phyloP scores from a whole-genome alignment of 2,113 vertebrate genomes.

The Mugil cephalus region DNA sequence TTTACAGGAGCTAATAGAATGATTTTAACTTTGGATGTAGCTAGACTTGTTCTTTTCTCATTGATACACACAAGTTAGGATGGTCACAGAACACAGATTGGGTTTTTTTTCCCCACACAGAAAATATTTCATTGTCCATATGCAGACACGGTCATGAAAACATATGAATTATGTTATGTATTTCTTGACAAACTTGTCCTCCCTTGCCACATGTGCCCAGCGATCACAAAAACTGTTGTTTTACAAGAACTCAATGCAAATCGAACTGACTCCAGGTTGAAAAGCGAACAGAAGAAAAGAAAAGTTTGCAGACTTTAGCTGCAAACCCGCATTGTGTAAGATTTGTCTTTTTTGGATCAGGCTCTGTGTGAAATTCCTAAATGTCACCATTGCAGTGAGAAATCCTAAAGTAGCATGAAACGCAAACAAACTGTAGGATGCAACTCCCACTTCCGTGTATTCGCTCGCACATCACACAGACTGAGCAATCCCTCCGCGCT shows the following conservation, averaged over 20 bases:
- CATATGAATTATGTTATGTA: no score
- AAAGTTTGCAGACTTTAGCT: constrained; percentile 15
- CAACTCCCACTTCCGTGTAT: constrained; percentile 48
- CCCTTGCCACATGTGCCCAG: no score
- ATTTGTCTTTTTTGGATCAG: constrained; percentile 16
- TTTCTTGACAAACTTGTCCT: no score
- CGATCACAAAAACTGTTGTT: background rate
- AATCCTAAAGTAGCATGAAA: constrained; percentile 54
- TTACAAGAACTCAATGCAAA: background rate
- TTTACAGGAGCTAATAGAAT: no score
- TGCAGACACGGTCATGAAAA: no score
- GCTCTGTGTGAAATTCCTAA: constrained; percentile 57
- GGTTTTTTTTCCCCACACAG: no score
- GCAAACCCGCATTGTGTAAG: constrained; percentile 16
- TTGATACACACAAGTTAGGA: no score
- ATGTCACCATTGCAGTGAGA: constrained; percentile 41
- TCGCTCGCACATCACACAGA: constrained; percentile 40
- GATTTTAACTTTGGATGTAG: no score
- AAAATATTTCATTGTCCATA: no score
- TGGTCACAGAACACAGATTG: no score
- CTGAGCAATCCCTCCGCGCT: constrained; percentile 27
- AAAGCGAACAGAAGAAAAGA: background rate
- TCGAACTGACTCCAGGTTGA: background rate
- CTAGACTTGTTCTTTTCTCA: no score
- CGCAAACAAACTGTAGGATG: constrained; percentile 49